These are phyloP conservation scores for Zosterops hypoxanthus DNA, from an alignment of 2,113 vertebrate species.

Conservation along the genomic window DNA sequence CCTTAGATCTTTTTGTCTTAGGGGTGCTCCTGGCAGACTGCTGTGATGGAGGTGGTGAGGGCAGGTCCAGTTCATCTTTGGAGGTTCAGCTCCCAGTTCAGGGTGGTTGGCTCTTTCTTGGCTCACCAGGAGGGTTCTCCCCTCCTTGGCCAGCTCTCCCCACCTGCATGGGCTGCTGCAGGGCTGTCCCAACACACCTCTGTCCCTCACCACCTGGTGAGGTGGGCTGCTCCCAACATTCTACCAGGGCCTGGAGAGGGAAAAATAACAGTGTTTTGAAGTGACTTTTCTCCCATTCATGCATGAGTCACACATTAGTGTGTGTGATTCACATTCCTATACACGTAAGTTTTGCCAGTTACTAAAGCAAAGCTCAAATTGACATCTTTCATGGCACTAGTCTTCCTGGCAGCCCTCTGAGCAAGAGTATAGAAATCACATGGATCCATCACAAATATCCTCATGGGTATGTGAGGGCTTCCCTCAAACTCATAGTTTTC, in stretches of 20 bases:
- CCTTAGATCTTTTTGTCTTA: background rate
- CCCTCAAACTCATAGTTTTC: background rate
- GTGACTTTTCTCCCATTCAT: background rate
- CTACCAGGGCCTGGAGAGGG: background rate
- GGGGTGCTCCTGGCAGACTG: background rate
- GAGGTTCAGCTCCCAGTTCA: background rate
- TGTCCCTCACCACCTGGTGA: background rate
- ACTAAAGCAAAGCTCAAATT: background rate
- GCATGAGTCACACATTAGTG: background rate
- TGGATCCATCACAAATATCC: background rate
- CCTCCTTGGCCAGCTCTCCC: background rate
- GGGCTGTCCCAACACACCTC: background rate
- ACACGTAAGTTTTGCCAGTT: background rate
- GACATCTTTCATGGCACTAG: background rate
- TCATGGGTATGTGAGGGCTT: background rate
- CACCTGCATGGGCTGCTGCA: background rate
- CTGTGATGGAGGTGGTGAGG: rapidly evolving
- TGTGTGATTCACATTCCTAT: conserved; percentile 8
- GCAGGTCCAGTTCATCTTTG: rapidly evolving
- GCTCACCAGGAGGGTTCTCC: background rate
- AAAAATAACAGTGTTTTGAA: background rate
- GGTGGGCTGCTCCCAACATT: background rate
- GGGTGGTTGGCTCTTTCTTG: background rate
- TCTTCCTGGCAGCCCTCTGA: background rate
- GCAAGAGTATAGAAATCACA: background rate